Conservation (phyloP, 2,888 invertebrate genomes). For the Anorthoa munda region DNA sequence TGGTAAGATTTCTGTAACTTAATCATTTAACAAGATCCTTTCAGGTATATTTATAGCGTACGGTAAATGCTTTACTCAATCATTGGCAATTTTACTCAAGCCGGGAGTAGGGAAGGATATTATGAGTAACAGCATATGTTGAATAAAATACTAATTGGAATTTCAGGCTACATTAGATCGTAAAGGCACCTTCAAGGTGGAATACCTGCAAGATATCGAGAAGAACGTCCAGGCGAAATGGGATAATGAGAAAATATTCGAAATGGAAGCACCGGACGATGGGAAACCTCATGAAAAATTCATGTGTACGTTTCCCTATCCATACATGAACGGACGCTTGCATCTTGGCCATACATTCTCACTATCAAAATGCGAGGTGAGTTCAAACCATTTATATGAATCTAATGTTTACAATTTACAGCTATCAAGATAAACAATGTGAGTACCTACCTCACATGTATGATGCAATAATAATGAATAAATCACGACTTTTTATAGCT, state of each 20-base stretch:
- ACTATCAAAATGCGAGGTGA: slow-evolving; percentile 98
- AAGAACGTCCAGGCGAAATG: slow-evolving; percentile 96
- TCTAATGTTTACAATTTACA: slow-evolving; percentile 22
- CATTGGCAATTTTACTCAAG: slow-evolving; percentile 2
- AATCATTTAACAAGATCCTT: neutral
- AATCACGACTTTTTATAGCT: neutral
- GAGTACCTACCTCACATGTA: neutral
- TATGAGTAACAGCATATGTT: slow-evolving; percentile 32
- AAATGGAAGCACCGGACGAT: slow-evolving; percentile 94
- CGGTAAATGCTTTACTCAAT: neutral
- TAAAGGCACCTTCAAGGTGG: slow-evolving; percentile 99
- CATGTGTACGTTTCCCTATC: slow-evolving; percentile 98
- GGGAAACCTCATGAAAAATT: slow-evolving; percentile 95
- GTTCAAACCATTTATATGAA: slow-evolving; percentile 42
- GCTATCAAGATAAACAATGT: neutral
- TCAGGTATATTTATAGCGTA: neutral
- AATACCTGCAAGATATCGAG: slow-evolving; percentile 97
- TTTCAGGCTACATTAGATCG: slow-evolving; percentile 88
- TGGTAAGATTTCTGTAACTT: slow-evolving; percentile 49
- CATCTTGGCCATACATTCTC: slow-evolving; percentile 99
- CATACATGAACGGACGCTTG: slow-evolving; percentile 99
- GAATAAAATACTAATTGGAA: neutral
- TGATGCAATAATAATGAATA: slow-evolving; percentile 38
- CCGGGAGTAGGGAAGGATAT: slow-evolving; percentile 24
- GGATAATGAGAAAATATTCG: slow-evolving; percentile 95